phyloP scores from a whole-genome alignment of 2,113 vertebrate species.

The Petromus typicus region DNA sequence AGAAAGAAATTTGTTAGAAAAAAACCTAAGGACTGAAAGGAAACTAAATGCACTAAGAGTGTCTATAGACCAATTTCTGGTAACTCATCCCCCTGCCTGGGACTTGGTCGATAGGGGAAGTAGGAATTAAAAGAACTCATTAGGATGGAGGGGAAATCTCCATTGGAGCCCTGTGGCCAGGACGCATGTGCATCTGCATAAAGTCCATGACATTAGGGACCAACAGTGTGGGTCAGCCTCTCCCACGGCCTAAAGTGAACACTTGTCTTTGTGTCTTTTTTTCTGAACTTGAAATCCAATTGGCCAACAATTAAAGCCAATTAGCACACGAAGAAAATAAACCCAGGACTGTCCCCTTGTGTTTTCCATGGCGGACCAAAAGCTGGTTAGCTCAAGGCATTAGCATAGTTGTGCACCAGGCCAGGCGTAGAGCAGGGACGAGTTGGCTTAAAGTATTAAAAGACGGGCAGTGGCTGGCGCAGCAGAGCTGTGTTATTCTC shows the following conservation, averaged over 20 bases:
- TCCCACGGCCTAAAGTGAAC: conserved; percentile 87
- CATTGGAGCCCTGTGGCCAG: conserved; percentile 69
- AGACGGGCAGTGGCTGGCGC: conserved; percentile 88
- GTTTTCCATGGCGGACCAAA: conserved; percentile 82
- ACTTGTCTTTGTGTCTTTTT: conserved; percentile 87
- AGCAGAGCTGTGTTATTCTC: conserved; percentile 94
- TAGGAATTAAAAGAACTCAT: conserved; percentile 68
- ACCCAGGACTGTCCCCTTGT: conserved; percentile 77
- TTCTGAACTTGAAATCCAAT: conserved; percentile 95
- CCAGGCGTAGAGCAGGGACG: conserved; percentile 86
- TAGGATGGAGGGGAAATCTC: conserved; percentile 74
- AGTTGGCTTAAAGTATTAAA: conserved; percentile 98
- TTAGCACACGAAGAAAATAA: conserved; percentile 94
- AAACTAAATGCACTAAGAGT: neutral
- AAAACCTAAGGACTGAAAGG: neutral
- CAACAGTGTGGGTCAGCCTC: conserved; percentile 75
- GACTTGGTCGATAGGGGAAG: conserved; percentile 57
- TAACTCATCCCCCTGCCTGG: conserved; percentile 42
- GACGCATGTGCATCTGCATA: conserved; percentile 84
- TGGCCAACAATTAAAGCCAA: conserved; percentile 99
- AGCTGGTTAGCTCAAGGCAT: conserved; percentile 88
- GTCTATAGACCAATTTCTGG: neutral
- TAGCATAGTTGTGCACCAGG: conserved; percentile 91
- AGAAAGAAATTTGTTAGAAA: neutral
- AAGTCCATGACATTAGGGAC: conserved; percentile 80